Evolutionary conservation across 2,113 vertebrate species (phyloP).

Genomic region (Aldabrachelys gigantea): DNA sequence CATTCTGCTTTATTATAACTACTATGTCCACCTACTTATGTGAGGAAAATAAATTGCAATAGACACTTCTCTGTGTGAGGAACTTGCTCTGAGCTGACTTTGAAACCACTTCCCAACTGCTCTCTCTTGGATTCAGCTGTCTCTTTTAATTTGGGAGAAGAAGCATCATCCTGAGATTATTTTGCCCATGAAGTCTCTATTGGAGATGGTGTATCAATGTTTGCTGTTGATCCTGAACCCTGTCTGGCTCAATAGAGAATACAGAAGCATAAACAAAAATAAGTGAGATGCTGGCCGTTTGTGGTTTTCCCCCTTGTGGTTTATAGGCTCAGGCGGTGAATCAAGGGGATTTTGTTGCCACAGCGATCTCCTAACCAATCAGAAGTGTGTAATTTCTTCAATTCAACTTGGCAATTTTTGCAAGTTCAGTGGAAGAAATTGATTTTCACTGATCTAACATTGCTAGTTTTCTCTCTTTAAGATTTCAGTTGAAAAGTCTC

Average conservation of each 20-base stretch:
- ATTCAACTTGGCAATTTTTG: not conserved
- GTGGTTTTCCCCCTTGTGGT: conserved; percentile 68
- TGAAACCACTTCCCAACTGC: not conserved
- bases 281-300: conserved; percentile 66
- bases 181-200: conserved; percentile 28
- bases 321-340: conserved; percentile 62
- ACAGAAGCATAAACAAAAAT: conserved; percentile 61
- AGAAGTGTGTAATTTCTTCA: conserved; percentile 1
- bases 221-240: conserved; percentile 42
- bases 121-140: not conserved
- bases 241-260: conserved; percentile 45
- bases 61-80: not conserved
- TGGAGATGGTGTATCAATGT: not conserved
- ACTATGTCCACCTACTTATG: not conserved
- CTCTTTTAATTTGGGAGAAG: conserved; percentile 15
- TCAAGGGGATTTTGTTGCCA: conserved; percentile 55
- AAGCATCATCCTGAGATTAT: conserved; percentile 1
- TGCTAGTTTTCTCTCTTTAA: not conserved
- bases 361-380: conserved; percentile 32
- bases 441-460: not conserved
- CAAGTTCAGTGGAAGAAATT: not conserved
- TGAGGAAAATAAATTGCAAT: not conserved
- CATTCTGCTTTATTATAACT: fast-evolving
- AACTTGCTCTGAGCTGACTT: not conserved
- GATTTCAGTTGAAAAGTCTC: not conserved